phyloP scores from a whole-genome alignment of 64 coral and sea anemone species.

The Stylophora pistillata region DNA sequence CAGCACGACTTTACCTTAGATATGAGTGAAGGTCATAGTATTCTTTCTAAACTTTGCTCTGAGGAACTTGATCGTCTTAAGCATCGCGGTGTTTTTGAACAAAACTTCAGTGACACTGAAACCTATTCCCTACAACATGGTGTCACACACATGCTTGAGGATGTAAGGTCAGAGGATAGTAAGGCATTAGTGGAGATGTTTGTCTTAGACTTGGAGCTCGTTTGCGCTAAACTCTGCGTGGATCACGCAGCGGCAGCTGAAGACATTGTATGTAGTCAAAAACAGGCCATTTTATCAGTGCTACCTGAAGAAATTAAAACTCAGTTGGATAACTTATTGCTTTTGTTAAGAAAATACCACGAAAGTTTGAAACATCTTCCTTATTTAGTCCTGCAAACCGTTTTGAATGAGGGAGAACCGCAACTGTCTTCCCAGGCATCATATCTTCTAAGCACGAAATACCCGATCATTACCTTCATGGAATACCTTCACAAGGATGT shows the following conservation, averaged over 20 bases:
- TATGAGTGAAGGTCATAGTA: background rate
- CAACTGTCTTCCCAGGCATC: background rate
- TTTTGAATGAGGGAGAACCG: background rate
- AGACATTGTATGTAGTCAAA: background rate
- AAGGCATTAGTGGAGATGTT: background rate
- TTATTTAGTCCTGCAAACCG: background rate
- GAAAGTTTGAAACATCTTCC: background rate
- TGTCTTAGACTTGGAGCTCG: conserved; percentile 2
- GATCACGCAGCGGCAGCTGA: background rate
- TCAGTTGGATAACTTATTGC: background rate
- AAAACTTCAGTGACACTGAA: background rate
- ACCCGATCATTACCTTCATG: background rate
- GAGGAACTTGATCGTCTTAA: background rate
- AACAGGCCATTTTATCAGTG: background rate
- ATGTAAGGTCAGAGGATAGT: background rate
- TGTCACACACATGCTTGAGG: background rate
- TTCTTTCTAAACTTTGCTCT: conserved; percentile 6
- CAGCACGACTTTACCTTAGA: conserved; percentile 28
- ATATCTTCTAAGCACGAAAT: background rate
- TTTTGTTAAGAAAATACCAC: background rate
- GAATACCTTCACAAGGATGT: background rate
- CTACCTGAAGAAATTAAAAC: background rate
- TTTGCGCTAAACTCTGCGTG: conserved; percentile 7
- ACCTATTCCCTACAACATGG: conserved; percentile 4
- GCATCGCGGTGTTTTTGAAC: background rate